Percentiles rank a stretch among this genome's conserved stretches.
Conservation (phyloP, 2,797 vertebrate species). For the Periophthalmus magnuspinnatus region DNA sequence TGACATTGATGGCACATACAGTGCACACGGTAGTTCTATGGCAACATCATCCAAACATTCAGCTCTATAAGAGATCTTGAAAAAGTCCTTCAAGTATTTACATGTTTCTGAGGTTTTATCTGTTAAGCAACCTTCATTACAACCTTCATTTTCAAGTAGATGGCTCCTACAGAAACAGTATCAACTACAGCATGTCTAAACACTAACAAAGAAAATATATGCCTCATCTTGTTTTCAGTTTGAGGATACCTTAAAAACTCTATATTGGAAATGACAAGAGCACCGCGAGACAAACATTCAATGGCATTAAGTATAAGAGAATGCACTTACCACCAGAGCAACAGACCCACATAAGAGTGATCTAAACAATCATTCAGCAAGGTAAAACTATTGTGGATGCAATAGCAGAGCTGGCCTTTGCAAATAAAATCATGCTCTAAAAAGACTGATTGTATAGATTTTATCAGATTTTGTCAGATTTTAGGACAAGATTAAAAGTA, state of each 20-base stretch:
- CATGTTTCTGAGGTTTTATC: constrained; percentile 75
- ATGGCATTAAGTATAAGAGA: constrained; percentile 55
- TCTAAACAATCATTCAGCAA: constrained; percentile 39
- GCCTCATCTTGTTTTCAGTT: constrained; percentile 26
- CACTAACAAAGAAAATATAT: constrained; percentile 44
- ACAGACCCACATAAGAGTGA: constrained; percentile 34
- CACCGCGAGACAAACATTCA: constrained; percentile 49
- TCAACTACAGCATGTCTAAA: constrained; percentile 49
- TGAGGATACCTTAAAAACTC: constrained; percentile 16
- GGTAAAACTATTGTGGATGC: constrained; percentile 45
- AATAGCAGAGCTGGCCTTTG: constrained; percentile 51
- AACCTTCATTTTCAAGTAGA: constrained; percentile 60
- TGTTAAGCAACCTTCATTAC: constrained; percentile 56
- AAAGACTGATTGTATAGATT: constrained; percentile 52
- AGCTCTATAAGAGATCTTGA: constrained; percentile 61
- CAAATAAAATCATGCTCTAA: constrained; percentile 34
- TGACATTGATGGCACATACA: constrained; percentile 58
- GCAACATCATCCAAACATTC: constrained; percentile 70
- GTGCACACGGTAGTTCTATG: constrained; percentile 64
- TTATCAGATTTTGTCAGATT: constrained; percentile 46
- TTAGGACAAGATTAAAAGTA: constrained; percentile 36
- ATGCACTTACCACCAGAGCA: constrained; percentile 46
- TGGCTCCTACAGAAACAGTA: constrained; percentile 46
- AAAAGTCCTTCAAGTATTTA: constrained; percentile 75
- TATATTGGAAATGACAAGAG: constrained; percentile 35